These are phyloP conservation scores for Melipona quadrifasciata DNA, from an alignment of 1,140 invertebrate genomes.

Conservation along the genomic window DNA sequence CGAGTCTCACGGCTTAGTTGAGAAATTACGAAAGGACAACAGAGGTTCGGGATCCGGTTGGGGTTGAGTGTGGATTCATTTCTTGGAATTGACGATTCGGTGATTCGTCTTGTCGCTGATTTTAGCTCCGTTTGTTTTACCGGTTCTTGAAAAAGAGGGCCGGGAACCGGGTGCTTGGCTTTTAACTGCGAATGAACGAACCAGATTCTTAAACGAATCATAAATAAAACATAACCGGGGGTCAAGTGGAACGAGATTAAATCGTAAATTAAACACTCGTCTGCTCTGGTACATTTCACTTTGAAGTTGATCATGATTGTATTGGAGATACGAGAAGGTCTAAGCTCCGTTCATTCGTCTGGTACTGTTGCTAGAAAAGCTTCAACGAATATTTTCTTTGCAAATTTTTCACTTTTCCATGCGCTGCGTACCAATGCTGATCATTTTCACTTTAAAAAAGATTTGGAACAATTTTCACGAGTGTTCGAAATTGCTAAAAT, in stretches of 20 bases:
- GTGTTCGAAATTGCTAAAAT: neutral
- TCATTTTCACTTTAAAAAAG: too few species aligned
- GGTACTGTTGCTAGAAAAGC: neutral
- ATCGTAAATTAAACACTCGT: neutral
- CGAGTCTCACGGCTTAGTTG: neutral
- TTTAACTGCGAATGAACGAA: neutral
- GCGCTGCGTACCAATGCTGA: too few species aligned
- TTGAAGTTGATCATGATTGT: neutral
- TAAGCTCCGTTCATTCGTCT: neutral
- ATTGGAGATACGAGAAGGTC: neutral
- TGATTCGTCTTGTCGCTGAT: too few species aligned
- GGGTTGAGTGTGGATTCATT: too few species aligned
- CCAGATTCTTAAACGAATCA: neutral
- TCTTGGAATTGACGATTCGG: too few species aligned
- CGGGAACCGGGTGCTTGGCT: neutral
- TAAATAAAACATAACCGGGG: neutral
- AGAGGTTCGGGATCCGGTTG: neutral
- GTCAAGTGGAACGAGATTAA: slow-evolving; percentile 1
- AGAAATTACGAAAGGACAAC: too few species aligned
- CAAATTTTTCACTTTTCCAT: neutral
- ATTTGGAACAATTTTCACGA: too few species aligned
- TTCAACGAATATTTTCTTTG: neutral
- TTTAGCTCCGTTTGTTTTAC: too few species aligned
- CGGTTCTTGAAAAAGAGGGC: neutral
- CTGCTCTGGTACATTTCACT: neutral